These are phyloP conservation scores for Plestiodon gilberti DNA, from an alignment of 2,113 vertebrate species.

Conservation along the genomic window DNA sequence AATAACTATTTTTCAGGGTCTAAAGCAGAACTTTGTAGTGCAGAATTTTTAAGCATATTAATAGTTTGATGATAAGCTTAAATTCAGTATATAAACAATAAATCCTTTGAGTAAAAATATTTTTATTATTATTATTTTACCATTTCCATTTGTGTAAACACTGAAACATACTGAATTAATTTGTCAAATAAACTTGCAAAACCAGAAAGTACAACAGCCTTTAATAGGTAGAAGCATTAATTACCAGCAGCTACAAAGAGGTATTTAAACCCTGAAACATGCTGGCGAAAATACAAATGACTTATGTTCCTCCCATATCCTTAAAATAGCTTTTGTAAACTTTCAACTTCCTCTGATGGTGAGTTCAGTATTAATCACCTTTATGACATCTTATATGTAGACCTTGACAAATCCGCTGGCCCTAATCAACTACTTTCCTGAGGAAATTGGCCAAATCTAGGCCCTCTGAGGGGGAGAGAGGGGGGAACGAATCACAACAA, in stretches of 20 bases:
- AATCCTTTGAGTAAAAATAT: constrained; percentile 39
- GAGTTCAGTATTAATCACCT: constrained; percentile 81
- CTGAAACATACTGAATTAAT: constrained; percentile 70
- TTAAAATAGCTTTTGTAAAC: constrained; percentile 80
- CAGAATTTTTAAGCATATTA: constrained; percentile 15
- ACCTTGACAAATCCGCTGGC: constrained; percentile 73
- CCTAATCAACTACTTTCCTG: constrained; percentile 84
- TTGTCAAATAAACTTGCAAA: constrained; percentile 73
- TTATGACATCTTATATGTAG: constrained; percentile 77
- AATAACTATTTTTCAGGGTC: constrained; percentile 15
- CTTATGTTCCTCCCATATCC: constrained; percentile 67
- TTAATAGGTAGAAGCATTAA: constrained; percentile 69
- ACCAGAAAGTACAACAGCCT: constrained; percentile 65
- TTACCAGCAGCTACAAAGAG: constrained; percentile 75
- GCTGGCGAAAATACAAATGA: constrained; percentile 77
- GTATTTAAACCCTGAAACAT: constrained; percentile 68
- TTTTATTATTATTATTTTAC: constrained; percentile 60
- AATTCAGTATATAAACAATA: constrained; percentile 21
- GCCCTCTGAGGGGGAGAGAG: constrained; percentile 71
- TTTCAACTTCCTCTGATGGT: constrained; percentile 75
- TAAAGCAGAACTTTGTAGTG: constrained; percentile 22
- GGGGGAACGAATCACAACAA: constrained; percentile 75
- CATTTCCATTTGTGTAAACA: constrained; percentile 67
- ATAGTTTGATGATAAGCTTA: constrained; percentile 32
- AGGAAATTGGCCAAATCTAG: constrained; percentile 83